Conservation (phyloP, 2,888 invertebrate genomes). For the Steinernema carpocapsae region DNA sequence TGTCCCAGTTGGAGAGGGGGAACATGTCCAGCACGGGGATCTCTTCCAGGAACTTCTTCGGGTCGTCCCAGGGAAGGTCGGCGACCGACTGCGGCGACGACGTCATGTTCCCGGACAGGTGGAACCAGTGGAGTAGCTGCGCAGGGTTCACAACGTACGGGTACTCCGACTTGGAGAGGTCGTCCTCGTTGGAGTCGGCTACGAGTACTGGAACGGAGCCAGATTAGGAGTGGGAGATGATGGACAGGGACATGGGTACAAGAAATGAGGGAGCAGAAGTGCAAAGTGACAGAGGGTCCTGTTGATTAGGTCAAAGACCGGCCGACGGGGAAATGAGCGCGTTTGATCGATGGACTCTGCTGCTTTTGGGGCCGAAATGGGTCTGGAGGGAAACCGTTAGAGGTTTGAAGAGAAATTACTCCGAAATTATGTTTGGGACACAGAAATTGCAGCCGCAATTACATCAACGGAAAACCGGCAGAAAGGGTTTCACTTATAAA, state of each 20-base stretch:
- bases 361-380: not conserved
- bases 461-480: no score
- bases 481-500: no score
- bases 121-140: not conserved
- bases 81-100: not conserved
- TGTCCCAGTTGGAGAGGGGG: constrained; percentile 48
- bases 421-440: no score
- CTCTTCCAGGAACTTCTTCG: constrained; percentile 29
- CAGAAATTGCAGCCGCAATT: no score
- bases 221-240: not conserved
- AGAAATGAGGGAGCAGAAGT: not conserved
- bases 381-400: not conserved
- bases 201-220: not conserved
- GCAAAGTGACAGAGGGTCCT: not conserved
- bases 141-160: constrained; percentile 13
- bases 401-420: no score
- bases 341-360: constrained; percentile 14
- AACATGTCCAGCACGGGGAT: constrained; percentile 54
- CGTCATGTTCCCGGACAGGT: constrained; percentile 19
- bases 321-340: not conserved
- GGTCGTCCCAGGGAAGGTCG: constrained; percentile 14
- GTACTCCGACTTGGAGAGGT: not conserved
- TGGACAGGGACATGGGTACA: not conserved
- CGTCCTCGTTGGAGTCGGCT: constrained; percentile 9
- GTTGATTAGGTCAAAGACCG: constrained; percentile 8